Conservation (phyloP, 2,113 vertebrate species). For the Archocentrus centrarchus region DNA sequence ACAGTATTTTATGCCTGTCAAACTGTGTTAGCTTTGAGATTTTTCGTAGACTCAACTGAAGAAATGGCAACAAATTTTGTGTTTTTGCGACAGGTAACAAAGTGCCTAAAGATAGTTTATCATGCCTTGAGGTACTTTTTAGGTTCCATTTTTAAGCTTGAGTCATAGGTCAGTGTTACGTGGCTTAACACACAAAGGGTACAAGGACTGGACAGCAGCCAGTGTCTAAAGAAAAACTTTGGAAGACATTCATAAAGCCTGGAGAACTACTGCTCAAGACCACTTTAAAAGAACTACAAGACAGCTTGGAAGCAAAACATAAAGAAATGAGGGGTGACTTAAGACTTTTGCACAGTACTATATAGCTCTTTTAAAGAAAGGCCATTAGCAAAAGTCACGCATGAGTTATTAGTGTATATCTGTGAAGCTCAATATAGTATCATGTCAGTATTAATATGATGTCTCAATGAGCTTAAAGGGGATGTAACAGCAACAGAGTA, state of each 20-base stretch:
- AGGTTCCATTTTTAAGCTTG: neutral
- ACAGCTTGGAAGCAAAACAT: neutral
- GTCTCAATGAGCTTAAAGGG: neutral
- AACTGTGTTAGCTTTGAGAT: neutral
- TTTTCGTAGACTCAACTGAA: neutral
- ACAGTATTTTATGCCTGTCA: neutral
- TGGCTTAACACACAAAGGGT: neutral
- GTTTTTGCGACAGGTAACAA: neutral
- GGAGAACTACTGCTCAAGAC: neutral
- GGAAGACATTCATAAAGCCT: neutral
- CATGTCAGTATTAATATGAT: constrained; percentile 1
- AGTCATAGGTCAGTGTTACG: no score
- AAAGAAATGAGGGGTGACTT: neutral
- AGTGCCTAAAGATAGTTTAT: neutral
- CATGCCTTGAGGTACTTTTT: neutral
- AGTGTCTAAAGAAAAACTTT: constrained; percentile 5
- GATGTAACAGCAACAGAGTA: neutral
- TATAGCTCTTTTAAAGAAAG: neutral
- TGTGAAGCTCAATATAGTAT: constrained; percentile 7
- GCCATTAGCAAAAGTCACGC: neutral
- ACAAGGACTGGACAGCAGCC: neutral
- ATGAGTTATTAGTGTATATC: neutral
- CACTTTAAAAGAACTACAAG: neutral
- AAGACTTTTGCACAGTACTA: neutral
- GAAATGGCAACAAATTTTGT: neutral